Evolutionary conservation across 2,888 invertebrate species (phyloP).

Genomic region (Callimorpha dominula): DNA sequence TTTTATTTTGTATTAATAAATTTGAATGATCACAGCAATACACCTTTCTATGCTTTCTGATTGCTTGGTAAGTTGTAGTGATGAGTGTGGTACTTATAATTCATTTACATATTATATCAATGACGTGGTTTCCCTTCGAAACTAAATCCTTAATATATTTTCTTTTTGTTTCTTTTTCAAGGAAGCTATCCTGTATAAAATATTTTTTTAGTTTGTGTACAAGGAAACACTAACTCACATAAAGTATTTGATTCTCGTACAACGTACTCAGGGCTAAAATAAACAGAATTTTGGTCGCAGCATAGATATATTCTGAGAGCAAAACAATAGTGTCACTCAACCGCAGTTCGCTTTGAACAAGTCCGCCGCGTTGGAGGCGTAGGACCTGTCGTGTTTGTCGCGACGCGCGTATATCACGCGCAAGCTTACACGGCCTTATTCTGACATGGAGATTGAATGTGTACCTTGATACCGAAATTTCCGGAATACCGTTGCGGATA

Average conservation of each 20-base stretch:
- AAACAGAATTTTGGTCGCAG: neutral
- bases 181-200: too few species aligned
- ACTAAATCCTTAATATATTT: too few species aligned
- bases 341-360: conserved; percentile 39
- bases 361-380: conserved; percentile 21
- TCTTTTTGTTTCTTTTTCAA: too few species aligned
- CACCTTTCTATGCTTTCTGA: too few species aligned
- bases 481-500: neutral
- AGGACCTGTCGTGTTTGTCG: conserved; percentile 43
- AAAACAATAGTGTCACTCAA: conserved; percentile 32
- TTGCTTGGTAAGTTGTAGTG: too few species aligned
- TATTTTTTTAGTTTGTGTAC: too few species aligned
- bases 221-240: neutral
- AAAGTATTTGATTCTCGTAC: neutral
- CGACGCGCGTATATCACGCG: conserved; percentile 47
- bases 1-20: too few species aligned
- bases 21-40: too few species aligned
- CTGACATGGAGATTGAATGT: conserved; percentile 46
- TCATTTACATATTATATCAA: too few species aligned
- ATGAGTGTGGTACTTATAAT: too few species aligned
- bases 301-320: conserved; percentile 10
- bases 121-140: too few species aligned
- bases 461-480: conserved; percentile 5
- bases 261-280: neutral
- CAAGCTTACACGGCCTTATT: conserved; percentile 43